phyloP scores from a whole-genome alignment of 2,113 vertebrate genomes.

The Megaleporinus macrocephalus region DNA sequence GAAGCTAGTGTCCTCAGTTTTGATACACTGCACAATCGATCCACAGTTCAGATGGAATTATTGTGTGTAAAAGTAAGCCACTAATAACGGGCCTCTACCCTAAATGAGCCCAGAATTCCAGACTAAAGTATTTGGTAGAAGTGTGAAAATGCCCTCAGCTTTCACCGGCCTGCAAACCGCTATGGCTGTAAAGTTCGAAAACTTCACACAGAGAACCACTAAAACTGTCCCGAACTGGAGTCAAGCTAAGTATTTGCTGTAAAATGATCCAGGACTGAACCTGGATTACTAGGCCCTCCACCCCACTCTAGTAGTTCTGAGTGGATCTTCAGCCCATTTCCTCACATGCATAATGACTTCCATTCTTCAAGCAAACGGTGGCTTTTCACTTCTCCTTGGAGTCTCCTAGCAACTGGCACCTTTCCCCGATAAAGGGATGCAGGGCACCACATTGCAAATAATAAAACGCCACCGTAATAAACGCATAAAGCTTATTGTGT shows the following conservation, averaged over 20 bases:
- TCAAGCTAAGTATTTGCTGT: neutral
- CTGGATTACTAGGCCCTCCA: neutral
- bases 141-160: no score
- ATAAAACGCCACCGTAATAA: conserved; percentile 7
- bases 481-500: neutral
- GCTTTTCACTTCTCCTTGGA: conserved; percentile 57
- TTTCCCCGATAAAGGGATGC: conserved; percentile 15
- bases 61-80: no score
- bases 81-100: no score
- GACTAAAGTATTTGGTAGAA: no score
- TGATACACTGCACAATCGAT: no score
- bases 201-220: neutral
- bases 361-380: conserved; percentile 52
- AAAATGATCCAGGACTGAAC: conserved; percentile 13
- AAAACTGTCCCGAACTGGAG: neutral
- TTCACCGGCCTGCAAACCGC: no score
- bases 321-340: conserved; percentile 41
- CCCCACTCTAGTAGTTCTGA: neutral
- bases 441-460: conserved; percentile 39
- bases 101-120: no score
- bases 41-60: no score
- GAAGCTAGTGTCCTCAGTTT: no score
- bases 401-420: conserved; percentile 76
- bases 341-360: conserved; percentile 34
- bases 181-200: neutral